Base-by-base conservation (phyloP, 2,797 vertebrate genomes). In the Toxotes lorentzi region DNA sequence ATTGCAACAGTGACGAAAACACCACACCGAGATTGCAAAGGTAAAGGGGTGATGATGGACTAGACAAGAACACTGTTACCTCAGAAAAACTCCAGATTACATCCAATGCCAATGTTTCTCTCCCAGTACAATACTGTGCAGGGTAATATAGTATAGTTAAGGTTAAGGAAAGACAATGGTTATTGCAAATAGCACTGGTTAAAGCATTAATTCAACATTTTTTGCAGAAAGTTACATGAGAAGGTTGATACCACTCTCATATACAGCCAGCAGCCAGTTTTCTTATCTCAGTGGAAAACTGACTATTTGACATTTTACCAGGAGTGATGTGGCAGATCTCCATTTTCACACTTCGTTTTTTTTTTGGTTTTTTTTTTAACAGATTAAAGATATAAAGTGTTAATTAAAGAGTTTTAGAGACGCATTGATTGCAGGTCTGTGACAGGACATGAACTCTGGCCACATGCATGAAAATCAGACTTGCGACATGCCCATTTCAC, bases 71-170 rank as follows among this genome's bases (percentile, higher is more conserved):
- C 5, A 7, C 27, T 32, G 27, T 47, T 4, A 9, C 6, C 3
- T 63, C 60, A 27, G 27, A 9, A 63, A 62, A 74, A 59, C 5
- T 8, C 4, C 14, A 68, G n/a, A 21, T 73, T 21, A 41, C 10
- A 0, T 60, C 11, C n/a, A 30, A 8, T 9, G 6, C 2, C 38
- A 13, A 14, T 0, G 0, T 7, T 51, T 19, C 16, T 23, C 10
- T 17, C 16, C 2, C 7, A 30, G n/a, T 47, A 7, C 8, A 38
- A 34, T 4, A 50, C 5, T 56, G 41, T 53, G 30, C 5, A 67
- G 19, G 41, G 13, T 2, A 16, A 34, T 23, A 40, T 0, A 30
- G 6, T 27, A 12, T 32, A 4, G 10, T 17, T 9, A 16, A 35
- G 4, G 8, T 72, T 14, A 30, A 30, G 13, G 32, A 23, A 50